Evolutionary conservation across 35 echinoderm and acorn worm genomes (phyloP).

Genomic region (Ophioderma brevispina): DNA sequence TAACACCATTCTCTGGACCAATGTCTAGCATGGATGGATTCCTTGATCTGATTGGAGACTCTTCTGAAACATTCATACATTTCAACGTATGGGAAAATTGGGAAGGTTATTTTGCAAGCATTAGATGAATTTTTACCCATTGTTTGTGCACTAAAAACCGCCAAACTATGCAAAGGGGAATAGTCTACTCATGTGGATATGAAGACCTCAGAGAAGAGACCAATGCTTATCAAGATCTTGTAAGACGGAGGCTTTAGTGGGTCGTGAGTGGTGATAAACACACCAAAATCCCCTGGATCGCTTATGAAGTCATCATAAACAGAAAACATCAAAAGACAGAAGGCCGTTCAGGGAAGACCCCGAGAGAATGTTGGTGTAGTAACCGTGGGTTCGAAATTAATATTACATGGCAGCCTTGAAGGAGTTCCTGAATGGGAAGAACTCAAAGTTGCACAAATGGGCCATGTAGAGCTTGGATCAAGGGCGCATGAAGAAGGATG

Average conservation of each 20-base stretch:
- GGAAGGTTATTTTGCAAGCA: not conserved
- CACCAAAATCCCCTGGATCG: too few relatives aligned
- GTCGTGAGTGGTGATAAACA: too few relatives aligned
- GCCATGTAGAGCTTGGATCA: too few relatives aligned
- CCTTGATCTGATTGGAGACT: not conserved
- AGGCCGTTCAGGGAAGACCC: not conserved
- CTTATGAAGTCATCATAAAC: too few relatives aligned
- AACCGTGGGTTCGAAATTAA: not conserved
- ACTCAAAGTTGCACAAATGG: too few relatives aligned
- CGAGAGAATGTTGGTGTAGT: not conserved
- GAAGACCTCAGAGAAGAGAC: not conserved
- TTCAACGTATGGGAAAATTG: too few relatives aligned
- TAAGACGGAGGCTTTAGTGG: not conserved
- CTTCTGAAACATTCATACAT: not conserved
- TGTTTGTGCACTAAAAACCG: not conserved
- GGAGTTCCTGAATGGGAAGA: not conserved
- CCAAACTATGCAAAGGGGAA: not conserved
- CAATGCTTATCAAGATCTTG: not conserved
- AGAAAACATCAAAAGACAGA: too few relatives aligned
- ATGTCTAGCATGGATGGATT: slow-evolving; percentile 17
- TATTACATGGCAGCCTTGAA: not conserved
- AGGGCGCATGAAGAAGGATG: too few relatives aligned
- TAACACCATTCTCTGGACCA: not conserved
- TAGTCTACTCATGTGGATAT: not conserved
- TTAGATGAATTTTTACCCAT: not conserved